Base-by-base conservation (phyloP, 1,140 invertebrate genomes). In the Diabrotica virgifera region DNA sequence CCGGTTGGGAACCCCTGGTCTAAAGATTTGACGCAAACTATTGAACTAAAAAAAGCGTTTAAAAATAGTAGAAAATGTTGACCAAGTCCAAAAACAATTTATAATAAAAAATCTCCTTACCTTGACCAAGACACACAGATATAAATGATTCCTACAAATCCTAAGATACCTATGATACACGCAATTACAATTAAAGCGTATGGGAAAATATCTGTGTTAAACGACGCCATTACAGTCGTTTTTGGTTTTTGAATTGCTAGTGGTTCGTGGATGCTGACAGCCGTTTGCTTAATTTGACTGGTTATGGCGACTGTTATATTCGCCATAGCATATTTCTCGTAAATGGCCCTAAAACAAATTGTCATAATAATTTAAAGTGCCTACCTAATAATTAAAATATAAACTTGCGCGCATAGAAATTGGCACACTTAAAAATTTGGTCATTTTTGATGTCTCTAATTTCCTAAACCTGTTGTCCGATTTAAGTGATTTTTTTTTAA, bases 121-220 rank as follows among this genome's bases (percentile, higher is more conserved):
- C 90, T 93, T 61, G 92, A 92, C 93, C 94, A 96, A 0, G 93
- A 93, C 52, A 94, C 87, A 75, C 94, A 95, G 37, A 96, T 94
- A 75, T 96, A 95, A 36, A 95, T 87, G 46, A 95, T 95, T 10
- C 92, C 93, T 59, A 90, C 88, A 11, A 91, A 84, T 4, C 92
- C 92, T 14, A 95, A 84, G 5, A 96, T 83, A 12, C 96, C 85
- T 60, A 97, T 95, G 12, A 96, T 85, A 46, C 88, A 89, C 0
- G 93, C 94, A 13, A 96, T 87, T 14, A 92, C 86, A 57, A 97
- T 91, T 6, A 96, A 82, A 6, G 92, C 93, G 59, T 93, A 92
- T 7, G 93, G 93, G 72, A 94, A 91, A 5, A 92, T 89, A 65
- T 89, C 89, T 70, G 85, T 88, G 64, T 86, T 86, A 62, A 86